These are phyloP conservation scores for Perognathus longimembris DNA, from an alignment of 2,113 vertebrate genomes.

Conservation along the genomic window DNA sequence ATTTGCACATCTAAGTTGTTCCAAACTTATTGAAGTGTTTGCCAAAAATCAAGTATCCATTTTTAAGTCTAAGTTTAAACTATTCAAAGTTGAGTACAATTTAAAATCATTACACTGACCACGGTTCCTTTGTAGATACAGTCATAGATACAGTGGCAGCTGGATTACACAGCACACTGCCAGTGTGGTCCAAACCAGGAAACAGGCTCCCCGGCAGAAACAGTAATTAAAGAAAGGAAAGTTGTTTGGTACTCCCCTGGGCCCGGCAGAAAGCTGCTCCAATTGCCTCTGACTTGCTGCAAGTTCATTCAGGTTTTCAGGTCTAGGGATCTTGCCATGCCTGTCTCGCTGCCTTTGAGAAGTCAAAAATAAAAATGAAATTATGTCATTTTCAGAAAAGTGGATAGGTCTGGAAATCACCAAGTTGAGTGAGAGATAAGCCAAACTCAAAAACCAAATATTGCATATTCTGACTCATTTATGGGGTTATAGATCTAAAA, in stretches of 20 bases:
- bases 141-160: no score
- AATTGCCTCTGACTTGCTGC: neutral
- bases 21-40: conserved; percentile 2
- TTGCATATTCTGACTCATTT: no score
- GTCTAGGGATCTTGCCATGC: neutral
- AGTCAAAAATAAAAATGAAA: neutral
- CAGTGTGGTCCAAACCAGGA: neutral
- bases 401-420: no score
- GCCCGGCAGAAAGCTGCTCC: neutral
- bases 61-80: conserved; percentile 35
- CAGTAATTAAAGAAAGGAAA: no score
- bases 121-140: rapidly evolving
- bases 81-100: conserved; percentile 32
- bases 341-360: neutral
- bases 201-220: neutral
- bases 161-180: rapidly evolving
- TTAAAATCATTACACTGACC: neutral
- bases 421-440: no score
- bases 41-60: neutral
- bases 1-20: conserved; percentile 25
- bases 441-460: no score
- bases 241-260: neutral
- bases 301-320: neutral
- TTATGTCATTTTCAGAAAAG: neutral
- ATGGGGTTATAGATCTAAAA: no score